Percentiles rank a stretch among this genome's conserved stretches.
Conservation (phyloP, 2,888 invertebrate species). For the Caenorhabditis macrosperma region DNA sequence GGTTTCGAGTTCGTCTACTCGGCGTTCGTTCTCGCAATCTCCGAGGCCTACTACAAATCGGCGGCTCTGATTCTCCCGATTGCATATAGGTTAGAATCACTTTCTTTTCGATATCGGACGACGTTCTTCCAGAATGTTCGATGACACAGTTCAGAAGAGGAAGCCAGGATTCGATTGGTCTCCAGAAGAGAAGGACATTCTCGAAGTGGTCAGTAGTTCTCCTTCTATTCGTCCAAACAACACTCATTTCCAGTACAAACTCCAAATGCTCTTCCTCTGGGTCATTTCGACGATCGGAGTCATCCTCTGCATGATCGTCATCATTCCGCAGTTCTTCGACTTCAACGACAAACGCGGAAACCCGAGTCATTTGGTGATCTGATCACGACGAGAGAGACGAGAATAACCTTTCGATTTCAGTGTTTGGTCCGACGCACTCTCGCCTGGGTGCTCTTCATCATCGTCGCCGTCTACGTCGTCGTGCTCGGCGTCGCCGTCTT, state of each 20-base stretch:
- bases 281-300: constrained; percentile 72
- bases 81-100: constrained; percentile 56
- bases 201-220: constrained; percentile 61
- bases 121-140: constrained; percentile 69
- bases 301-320: constrained; percentile 72
- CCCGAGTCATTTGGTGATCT: constrained; percentile 72
- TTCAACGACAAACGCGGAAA: constrained; percentile 74
- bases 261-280: constrained; percentile 72
- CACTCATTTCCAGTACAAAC: constrained; percentile 68
- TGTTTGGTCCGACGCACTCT: constrained; percentile 67
- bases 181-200: constrained; percentile 52
- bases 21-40: constrained; percentile 72
- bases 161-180: constrained; percentile 70
- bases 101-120: not conserved
- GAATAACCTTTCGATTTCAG: constrained; percentile 36
- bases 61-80: constrained; percentile 66
- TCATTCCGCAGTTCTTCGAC: constrained; percentile 78
- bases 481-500: constrained; percentile 57
- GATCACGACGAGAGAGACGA: not conserved
- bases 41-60: constrained; percentile 67
- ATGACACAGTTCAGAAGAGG: constrained; percentile 72
- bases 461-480: constrained; percentile 60
- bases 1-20: constrained; percentile 73
- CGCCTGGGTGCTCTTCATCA: constrained; percentile 60
- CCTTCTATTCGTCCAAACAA: not conserved